Percentiles rank a stretch among this genome's conserved stretches.
Conservation (phyloP, 35 echinoderm and acorn worm species). For the Nesometra sesokonis region DNA sequence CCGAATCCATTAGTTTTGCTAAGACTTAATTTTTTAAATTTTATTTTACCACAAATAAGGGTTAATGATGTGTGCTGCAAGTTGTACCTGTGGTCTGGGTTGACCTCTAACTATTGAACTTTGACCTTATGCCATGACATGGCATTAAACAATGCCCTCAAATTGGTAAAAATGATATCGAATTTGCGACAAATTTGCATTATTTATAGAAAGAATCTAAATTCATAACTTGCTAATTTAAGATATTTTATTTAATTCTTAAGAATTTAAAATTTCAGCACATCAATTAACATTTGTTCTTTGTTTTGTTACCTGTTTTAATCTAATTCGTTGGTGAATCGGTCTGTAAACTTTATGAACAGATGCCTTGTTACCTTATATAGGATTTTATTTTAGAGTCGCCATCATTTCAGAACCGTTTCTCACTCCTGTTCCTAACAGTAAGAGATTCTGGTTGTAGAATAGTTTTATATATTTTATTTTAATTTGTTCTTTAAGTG, state of each 20-base stretch:
- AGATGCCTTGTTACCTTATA: neutral
- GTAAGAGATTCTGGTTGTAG: neutral
- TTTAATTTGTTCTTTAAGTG: neutral
- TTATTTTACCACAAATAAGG: neutral
- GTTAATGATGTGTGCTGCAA: neutral
- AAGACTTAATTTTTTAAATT: neutral
- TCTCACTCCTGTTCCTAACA: neutral
- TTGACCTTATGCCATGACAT: neutral
- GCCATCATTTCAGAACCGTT: neutral
- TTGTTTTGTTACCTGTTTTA: neutral
- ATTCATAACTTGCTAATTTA: neutral
- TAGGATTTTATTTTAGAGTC: neutral
- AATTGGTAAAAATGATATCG: neutral
- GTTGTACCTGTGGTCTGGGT: no score
- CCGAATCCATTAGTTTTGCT: neutral
- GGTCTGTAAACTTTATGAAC: neutral
- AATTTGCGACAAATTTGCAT: neutral
- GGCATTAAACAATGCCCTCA: neutral
- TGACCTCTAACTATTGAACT: neutral
- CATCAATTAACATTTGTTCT: neutral
- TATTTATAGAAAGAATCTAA: neutral
- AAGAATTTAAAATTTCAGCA: neutral
- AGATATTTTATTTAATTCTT: neutral
- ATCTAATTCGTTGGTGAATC: neutral
- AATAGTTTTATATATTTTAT: neutral